Percentiles rank a stretch among this genome's conserved stretches.
Conservation (phyloP, 2,888 invertebrate genomes). For the Mantis religiosa region DNA sequence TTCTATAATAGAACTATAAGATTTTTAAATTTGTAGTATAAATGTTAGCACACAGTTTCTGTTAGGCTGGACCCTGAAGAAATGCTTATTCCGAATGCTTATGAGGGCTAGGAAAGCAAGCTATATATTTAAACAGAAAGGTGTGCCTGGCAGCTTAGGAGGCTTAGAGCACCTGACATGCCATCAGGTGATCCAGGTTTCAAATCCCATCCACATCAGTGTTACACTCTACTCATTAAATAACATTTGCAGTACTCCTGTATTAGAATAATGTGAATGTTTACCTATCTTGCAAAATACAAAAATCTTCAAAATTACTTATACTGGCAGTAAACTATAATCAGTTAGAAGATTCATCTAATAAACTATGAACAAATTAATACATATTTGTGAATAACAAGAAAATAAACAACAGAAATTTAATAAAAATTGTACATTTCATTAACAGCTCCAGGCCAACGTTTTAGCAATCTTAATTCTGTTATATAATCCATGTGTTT, state of each 20-base stretch:
- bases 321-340: background rate
- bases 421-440: no score
- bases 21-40: background rate
- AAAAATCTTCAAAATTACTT: background rate
- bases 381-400: no score
- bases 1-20: background rate
- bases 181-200: conserved; percentile 15
- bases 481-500: no score
- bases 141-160: conserved; percentile 15
- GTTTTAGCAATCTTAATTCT: no score
- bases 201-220: conserved; percentile 1
- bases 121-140: background rate
- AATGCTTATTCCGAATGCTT: no score
- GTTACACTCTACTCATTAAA: background rate
- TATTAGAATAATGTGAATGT: background rate
- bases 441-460: no score
- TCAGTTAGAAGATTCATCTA: background rate
- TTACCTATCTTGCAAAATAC: background rate
- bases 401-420: no score
- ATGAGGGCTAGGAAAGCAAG: no score
- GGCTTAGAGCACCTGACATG: conserved; percentile 13
- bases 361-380: background rate
- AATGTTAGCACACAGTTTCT: background rate
- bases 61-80: background rate
- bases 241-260: background rate